Evolutionary conservation across 2,113 vertebrate genomes (phyloP).

Genomic region (Gasterosteus nipponicus): DNA sequence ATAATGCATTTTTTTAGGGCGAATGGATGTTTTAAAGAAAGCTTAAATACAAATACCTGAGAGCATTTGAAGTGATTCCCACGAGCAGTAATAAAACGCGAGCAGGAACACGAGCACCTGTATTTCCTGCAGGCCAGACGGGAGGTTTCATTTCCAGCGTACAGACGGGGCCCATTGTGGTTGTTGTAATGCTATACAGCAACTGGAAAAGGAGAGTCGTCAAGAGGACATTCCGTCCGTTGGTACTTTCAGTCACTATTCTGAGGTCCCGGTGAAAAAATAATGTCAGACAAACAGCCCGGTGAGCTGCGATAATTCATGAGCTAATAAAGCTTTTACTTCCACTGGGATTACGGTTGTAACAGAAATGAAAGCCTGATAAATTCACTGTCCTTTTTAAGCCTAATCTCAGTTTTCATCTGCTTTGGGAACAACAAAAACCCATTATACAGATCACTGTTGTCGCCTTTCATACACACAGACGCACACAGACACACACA

Average conservation of each 20-base stretch:
- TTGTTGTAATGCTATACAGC: slow-evolving; percentile 14
- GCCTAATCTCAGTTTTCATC: slow-evolving; percentile 74
- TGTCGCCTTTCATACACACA: slow-evolving; percentile 43
- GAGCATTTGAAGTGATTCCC: neutral
- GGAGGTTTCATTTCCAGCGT: slow-evolving; percentile 18
- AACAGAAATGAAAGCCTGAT: slow-evolving; percentile 73
- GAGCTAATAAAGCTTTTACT: slow-evolving; percentile 72
- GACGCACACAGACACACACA: slow-evolving; percentile 28
- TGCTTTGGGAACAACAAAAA: slow-evolving; percentile 74
- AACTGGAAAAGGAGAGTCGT: neutral
- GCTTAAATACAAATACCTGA: slow-evolving; percentile 22
- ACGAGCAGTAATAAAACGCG: neutral
- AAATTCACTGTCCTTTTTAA: slow-evolving; percentile 67
- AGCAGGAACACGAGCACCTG: neutral
- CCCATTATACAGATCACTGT: slow-evolving; percentile 74
- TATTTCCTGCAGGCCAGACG: neutral
- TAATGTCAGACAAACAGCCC: slow-evolving; percentile 25
- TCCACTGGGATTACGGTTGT: slow-evolving; percentile 66
- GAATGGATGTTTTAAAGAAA: slow-evolving; percentile 3
- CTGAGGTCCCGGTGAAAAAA: slow-evolving; percentile 18
- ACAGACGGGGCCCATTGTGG: slow-evolving; percentile 25
- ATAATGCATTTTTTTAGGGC: slow-evolving; percentile 29
- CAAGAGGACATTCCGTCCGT: slow-evolving; percentile 11
- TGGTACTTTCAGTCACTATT: slow-evolving; percentile 23
- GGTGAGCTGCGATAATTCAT: slow-evolving; percentile 47